These are phyloP conservation scores for Circaetus gallicus DNA, from an alignment of 2,113 vertebrate genomes.

Conservation along the genomic window DNA sequence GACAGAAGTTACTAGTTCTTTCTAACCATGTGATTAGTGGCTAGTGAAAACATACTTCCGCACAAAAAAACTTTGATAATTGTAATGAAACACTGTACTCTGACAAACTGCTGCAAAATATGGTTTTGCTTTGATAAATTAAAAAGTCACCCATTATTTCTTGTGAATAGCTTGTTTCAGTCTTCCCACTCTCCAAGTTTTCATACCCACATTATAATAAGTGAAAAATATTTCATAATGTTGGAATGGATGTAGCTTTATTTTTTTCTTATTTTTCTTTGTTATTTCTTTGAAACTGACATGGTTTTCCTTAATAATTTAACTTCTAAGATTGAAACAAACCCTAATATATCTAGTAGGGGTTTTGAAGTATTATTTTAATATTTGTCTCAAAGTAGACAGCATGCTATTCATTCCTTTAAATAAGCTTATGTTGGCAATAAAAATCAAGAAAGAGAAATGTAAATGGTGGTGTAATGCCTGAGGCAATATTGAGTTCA, in stretches of 20 bases:
- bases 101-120: not conserved
- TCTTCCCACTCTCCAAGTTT: not conserved
- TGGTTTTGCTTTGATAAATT: not conserved
- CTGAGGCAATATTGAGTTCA: conserved; percentile 42
- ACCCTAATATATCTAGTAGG: not conserved
- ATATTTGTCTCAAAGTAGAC: conserved; percentile 2
- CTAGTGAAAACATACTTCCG: not conserved
- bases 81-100: not conserved
- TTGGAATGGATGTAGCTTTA: not conserved
- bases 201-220: not conserved
- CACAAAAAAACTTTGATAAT: no score
- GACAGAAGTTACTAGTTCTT: not conserved
- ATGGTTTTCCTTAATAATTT: not conserved
- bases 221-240: not conserved
- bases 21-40: not conserved
- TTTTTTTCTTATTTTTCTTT: not conserved
- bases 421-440: conserved; percentile 59
- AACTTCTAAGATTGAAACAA: not conserved
- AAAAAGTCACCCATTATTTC: not conserved
- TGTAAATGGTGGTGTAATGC: conserved; percentile 11
- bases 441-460: conserved; percentile 59
- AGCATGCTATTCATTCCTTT: conserved; percentile 45
- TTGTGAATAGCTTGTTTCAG: not conserved
- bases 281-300: not conserved
- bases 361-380: not conserved